A percentile compares a stretch with the other conserved stretches of the same genome.
Conservation (phyloP, 2,113 vertebrate genomes). For the Callipepla californica region DNA sequence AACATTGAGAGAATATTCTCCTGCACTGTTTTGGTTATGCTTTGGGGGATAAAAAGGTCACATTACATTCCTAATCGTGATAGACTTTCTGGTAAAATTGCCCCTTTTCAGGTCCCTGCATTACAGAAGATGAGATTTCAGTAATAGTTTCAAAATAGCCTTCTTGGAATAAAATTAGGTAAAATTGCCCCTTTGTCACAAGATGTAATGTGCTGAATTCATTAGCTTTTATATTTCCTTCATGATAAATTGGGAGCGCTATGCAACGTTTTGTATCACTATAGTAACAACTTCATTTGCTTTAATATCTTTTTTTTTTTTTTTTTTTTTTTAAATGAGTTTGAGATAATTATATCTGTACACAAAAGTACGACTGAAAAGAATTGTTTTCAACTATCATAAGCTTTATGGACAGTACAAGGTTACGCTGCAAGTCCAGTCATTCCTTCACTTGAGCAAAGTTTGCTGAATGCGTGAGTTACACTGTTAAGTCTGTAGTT, state of each 20-base stretch:
- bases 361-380: not conserved
- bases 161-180: not conserved
- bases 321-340: not conserved
- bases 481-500: not conserved
- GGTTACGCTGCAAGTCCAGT: not conserved
- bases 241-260: not conserved
- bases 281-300: not conserved
- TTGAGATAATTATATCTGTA: not conserved
- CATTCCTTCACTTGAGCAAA: not conserved
- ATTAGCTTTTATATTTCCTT: not conserved
- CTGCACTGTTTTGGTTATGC: not conserved
- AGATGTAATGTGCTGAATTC: not conserved
- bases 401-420: not conserved
- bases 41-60: not conserved
- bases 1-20: not conserved
- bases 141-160: not conserved
- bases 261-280: not conserved
- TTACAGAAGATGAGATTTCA: not conserved
- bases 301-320: not conserved
- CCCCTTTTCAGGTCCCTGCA: not conserved
- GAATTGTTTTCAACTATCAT: not conserved
- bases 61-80: not conserved
- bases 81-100: not conserved
- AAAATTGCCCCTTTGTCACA: not conserved
- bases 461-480: not conserved